phyloP scores from a whole-genome alignment of 2,888 invertebrate genomes.

The Oxytorus armatus region DNA sequence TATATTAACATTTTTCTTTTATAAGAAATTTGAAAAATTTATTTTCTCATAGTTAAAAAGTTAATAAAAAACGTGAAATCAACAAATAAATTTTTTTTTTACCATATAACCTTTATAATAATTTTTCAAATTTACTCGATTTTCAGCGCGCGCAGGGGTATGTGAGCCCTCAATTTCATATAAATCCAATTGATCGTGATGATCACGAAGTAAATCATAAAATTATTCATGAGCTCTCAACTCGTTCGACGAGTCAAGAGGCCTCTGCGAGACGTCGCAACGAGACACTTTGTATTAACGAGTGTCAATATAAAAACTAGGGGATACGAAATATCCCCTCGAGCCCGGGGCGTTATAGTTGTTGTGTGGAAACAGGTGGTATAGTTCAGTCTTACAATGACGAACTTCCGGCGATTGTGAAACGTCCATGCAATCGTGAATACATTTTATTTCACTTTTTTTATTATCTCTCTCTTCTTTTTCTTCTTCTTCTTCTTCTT shows the following conservation, averaged over 20 bases:
- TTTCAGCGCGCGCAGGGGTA: too few species aligned
- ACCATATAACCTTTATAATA: too few species aligned
- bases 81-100: too few species aligned
- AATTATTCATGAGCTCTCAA: neutral
- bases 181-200: too few species aligned
- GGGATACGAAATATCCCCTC: neutral
- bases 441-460: too few species aligned
- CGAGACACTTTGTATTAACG: neutral
- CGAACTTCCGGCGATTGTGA: neutral
- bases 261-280: neutral
- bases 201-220: constrained; percentile 1
- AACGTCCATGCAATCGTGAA: too few species aligned
- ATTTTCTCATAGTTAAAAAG: too few species aligned
- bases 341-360: neutral
- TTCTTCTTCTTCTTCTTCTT: neutral
- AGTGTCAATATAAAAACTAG: neutral
- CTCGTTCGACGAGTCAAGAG: neutral
- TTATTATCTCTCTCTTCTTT: neutral
- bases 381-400: neutral
- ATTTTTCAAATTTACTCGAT: too few species aligned
- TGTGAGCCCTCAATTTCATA: too few species aligned
- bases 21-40: too few species aligned
- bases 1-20: too few species aligned
- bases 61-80: too few species aligned
- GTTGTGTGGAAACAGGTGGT: constrained; percentile 3